Conservation (phyloP, 2,888 invertebrate species). For the Pandemis cinnamomeana region DNA sequence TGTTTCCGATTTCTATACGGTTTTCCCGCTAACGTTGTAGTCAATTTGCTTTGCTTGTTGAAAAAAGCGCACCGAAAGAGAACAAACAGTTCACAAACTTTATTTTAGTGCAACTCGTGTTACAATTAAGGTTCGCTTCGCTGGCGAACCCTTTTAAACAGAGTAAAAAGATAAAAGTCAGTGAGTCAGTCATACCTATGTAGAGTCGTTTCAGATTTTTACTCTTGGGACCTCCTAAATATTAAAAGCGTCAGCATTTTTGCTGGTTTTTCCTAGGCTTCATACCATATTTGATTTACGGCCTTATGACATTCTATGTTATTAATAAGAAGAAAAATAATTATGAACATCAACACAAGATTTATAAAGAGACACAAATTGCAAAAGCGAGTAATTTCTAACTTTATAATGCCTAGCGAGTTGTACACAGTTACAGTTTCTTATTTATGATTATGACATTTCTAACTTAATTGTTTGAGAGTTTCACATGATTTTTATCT, state of each 20-base stretch:
- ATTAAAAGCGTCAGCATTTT: conserved; percentile 9
- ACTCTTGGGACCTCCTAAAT: conserved; percentile 16
- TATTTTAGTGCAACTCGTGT: background rate
- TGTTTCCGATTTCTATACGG: background rate
- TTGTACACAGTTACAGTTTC: background rate
- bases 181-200: background rate
- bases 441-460: background rate
- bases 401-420: background rate
- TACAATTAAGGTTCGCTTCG: background rate
- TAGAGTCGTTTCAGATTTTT: background rate
- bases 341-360: background rate
- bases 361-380: conserved; percentile 8
- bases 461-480: conserved; percentile 10
- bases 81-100: background rate
- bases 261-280: conserved; percentile 18
- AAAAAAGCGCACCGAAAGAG: background rate
- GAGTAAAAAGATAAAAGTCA: background rate
- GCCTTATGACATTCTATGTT: background rate
- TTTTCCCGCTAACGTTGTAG: background rate
- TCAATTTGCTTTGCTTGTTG: background rate
- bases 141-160: background rate
- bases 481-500: conserved; percentile 26
- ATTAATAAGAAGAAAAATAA: conserved; percentile 16
- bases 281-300: conserved; percentile 12
- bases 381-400: background rate